Percentiles rank a stretch among this genome's conserved stretches.
phyloP scores from a whole-genome alignment of 2,888 invertebrate species.

The Tiphia femorata region DNA sequence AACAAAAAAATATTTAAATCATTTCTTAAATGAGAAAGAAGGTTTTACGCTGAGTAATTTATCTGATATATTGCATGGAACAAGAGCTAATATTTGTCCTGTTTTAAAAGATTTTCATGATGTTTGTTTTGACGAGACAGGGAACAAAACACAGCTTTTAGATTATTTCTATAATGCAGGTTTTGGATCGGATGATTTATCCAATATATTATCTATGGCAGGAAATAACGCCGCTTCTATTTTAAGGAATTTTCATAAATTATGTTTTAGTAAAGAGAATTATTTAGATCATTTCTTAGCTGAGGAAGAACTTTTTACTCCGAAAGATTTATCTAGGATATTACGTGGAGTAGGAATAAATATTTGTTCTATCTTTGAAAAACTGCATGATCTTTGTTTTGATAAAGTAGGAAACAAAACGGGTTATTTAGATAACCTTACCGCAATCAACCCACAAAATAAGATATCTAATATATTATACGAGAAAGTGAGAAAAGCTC shows the following conservation, averaged over 20 bases:
- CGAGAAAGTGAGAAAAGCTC: conserved; percentile 42
- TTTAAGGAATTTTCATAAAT: conserved; percentile 54
- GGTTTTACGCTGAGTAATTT: conserved; percentile 46
- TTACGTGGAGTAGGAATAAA: conserved; percentile 33
- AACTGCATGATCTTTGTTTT: conserved; percentile 33
- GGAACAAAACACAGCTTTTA: conserved; percentile 54
- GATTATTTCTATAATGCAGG: conserved; percentile 18
- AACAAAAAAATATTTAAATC: conserved; percentile 48
- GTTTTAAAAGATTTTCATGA: conserved; percentile 53
- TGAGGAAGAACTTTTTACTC: conserved; percentile 51
- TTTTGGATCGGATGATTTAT: conserved; percentile 45
- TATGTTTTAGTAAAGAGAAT: conserved; percentile 53
- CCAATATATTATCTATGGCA: conserved; percentile 51
- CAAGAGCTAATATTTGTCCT: conserved; percentile 51
- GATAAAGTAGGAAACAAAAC: conserved; percentile 52
- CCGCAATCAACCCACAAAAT: conserved; percentile 39
- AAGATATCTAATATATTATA: conserved; percentile 42
- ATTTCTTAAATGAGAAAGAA: conserved; percentile 34
- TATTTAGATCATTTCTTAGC: conserved; percentile 50
- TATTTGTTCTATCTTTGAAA: conserved; percentile 39
- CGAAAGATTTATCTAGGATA: conserved; percentile 42
- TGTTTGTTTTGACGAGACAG: conserved; percentile 54
- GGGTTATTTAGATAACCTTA: conserved; percentile 52
- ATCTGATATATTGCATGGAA: conserved; percentile 53
- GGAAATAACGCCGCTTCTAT: conserved; percentile 49